Evolutionary conservation across 1,140 invertebrate species (phyloP), one percentile per base, ranked within the genome.

Genomic region (Psix sp.): DNA sequence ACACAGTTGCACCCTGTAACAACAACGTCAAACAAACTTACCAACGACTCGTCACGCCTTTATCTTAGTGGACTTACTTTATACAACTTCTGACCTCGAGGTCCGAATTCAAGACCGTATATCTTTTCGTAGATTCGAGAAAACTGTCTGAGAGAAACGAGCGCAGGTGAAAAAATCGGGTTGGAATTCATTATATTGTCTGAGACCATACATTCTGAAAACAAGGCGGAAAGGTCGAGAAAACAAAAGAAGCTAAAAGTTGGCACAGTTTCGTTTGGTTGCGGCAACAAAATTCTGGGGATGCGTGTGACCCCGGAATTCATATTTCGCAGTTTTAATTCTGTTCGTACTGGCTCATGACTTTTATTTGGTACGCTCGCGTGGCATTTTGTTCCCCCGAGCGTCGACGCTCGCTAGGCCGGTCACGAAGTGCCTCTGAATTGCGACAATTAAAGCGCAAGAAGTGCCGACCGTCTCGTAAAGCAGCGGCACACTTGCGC

Each of bases 371-470:
- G 59, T 17, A 51, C 48, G 40, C 11, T 43, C 31, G 33, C 6
- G 11, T 10, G 14, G 49, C 10, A n/a, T 74, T 70, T 59, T 59
- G 45, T 75, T 75, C 65, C 29, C 7, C 16, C 48, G 14, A 56
- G 33, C 51, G 42, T 18, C 54, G 31, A 38, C 49, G 65, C 71
- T 79, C 51, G 26, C 62, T 68, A 79, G 67, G 71, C 77, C 65
- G 70, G 77, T 81, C 79, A 78, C 79, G 79, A 76, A 79, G 57
- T 48, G 62, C 51, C 72, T 67, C 74, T 80, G 79, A 80, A 80
- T 78, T 67, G 74, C 63, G 73, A 81, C 77, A 81, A 81, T 80
- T 81, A 81, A 81, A 77, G 74, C 77, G 52, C 76, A 80, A 79
- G 79, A 68, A 67, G 54, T 52, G 49, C 13, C 24, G 7, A 15